Evolutionary conservation across 2,797 vertebrate genomes (phyloP), one percentile per base, ranked within the genome.

Genomic region (Sebastes trivittatus): DNA sequence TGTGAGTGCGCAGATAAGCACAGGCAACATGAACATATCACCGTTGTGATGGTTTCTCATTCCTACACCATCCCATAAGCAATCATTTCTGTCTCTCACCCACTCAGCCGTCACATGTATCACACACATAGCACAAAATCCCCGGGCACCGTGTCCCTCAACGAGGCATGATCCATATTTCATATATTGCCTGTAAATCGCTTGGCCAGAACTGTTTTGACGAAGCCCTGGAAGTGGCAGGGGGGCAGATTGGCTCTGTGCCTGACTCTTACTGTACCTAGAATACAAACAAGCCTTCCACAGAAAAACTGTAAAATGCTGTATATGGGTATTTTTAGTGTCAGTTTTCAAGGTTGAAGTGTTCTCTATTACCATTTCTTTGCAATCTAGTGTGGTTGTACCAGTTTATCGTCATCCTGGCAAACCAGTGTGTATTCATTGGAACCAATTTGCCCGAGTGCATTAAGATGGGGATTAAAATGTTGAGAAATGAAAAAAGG

Each of bases 141-240:
- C 80, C 83, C 2, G 8, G 78, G 77, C 80, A 64, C 77, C 73
- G 85, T 84, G 78, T 92, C 90, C 87, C 89, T 89, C 89, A 89
- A 88, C 78, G 23, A 90, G 87, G 83, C 90, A 74, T 89, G 93
- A 95, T 94, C 92, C 91, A 94, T 94, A 94, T 93, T 94, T 93
- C 92, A 92, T 87, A 93, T 89, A 92, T 93, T 89, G 90, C 86
- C 85, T 93, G 89, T 88, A 92, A 93, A 93, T 92, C 84, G 81
- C 89, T 93, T 80, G 91, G 91, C 92, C 85, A 89, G 86, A 87
- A 90, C 83, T 84, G 86, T 94, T 94, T 87, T 90, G 90, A 86
- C 86, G 84, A 89, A 92, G 86, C 81, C 84, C 46, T 80, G 78
- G 76, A 87, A 88, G 87, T 88, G 88, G 91, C 85, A 86, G 91